These are phyloP conservation scores for Enteromius afrohamiltoni DNA, from an alignment of 2,797 vertebrate genomes.

Conservation along the genomic window DNA sequence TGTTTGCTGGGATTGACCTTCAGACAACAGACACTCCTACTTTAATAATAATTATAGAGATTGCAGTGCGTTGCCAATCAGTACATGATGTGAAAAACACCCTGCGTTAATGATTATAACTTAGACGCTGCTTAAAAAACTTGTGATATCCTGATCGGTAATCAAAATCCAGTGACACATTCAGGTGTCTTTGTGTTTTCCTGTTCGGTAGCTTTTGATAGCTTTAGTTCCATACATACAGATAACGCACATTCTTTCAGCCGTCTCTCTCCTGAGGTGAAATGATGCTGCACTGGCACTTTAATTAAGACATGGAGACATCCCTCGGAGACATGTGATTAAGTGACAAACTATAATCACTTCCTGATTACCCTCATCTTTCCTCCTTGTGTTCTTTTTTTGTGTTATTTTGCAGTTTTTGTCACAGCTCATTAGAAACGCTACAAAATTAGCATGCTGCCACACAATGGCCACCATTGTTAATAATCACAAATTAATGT, in stretches of 20 bases:
- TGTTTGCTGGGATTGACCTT: neutral
- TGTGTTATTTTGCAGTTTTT: slow-evolving; percentile 60
- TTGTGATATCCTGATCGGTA: neutral
- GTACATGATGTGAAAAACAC: neutral
- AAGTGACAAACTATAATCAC: slow-evolving; percentile 68
- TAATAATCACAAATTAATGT: slow-evolving; percentile 53
- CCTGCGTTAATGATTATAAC: neutral
- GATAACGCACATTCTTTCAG: neutral
- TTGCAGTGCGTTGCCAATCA: neutral
- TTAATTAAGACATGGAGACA: slow-evolving; percentile 65
- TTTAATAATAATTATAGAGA: neutral
- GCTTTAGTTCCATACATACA: neutral
- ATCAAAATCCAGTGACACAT: neutral
- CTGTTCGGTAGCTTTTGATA: neutral
- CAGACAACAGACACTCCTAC: neutral
- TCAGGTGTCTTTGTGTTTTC: slow-evolving; percentile 2
- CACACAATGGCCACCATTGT: slow-evolving; percentile 50
- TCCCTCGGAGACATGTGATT: slow-evolving; percentile 60
- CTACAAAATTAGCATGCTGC: slow-evolving; percentile 60
- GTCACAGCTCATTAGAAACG: slow-evolving; percentile 70
- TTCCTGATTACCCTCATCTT: slow-evolving; percentile 64
- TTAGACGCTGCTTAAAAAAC: neutral
- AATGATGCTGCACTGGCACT: slow-evolving; percentile 54
- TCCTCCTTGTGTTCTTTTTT: slow-evolving; percentile 57
- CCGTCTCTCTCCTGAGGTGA: slow-evolving; percentile 16